phyloP scores from a whole-genome alignment of 2,797 vertebrate species.

The Streptopelia turtur region DNA sequence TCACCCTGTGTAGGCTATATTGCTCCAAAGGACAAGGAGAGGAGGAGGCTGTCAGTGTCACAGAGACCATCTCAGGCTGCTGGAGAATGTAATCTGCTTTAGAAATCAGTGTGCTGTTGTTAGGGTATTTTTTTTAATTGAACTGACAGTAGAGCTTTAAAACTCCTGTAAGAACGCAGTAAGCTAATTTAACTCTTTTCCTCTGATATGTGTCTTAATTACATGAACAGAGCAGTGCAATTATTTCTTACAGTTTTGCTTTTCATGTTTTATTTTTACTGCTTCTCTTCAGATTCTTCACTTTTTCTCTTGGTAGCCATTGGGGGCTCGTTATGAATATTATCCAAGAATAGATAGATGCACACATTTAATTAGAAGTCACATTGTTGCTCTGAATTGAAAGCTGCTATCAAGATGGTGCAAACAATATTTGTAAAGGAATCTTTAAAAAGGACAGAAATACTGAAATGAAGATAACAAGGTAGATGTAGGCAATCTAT shows the following conservation, averaged over 20 bases:
- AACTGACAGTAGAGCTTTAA: conserved; percentile 58
- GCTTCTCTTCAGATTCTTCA: conserved; percentile 3
- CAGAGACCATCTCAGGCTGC: conserved; percentile 75
- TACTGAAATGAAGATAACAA: conserved; percentile 27
- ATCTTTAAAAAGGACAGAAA: not conserved
- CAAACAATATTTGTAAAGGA: not conserved
- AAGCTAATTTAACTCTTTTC: conserved; percentile 70
- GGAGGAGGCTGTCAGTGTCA: conserved; percentile 72
- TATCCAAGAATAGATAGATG: not conserved
- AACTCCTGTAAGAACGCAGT: conserved; percentile 32
- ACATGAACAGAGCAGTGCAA: not conserved
- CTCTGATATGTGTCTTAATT: conserved; percentile 13
- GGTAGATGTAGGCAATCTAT: not conserved
- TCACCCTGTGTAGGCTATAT: conserved; percentile 38
- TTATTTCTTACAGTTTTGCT: conserved; percentile 22
- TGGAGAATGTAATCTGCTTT: conserved; percentile 78
- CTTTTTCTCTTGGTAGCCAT: conserved; percentile 22
- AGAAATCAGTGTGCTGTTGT: conserved; percentile 66
- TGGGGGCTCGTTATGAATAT: conserved; percentile 10
- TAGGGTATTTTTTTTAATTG: conserved; percentile 65
- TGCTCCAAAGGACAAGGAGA: conserved; percentile 48
- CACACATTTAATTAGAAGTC: not conserved
- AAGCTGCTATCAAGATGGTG: not conserved
- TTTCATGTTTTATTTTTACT: conserved; percentile 14
- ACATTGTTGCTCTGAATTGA: not conserved